Evolutionary conservation across 2,888 invertebrate genomes (phyloP).

Genomic region (Carabus problematicus): DNA sequence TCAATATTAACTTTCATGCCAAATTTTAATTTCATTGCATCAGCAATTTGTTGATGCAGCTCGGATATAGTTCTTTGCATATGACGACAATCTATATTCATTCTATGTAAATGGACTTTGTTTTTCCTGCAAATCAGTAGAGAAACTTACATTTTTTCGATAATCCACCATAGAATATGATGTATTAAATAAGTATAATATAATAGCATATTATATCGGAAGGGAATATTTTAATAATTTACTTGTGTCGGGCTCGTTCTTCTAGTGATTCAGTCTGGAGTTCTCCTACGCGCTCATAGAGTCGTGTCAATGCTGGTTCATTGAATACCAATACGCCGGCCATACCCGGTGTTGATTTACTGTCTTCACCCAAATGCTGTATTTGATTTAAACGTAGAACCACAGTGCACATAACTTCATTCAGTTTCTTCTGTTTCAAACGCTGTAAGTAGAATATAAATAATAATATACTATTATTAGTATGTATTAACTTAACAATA

Average conservation of each 20-base stretch:
- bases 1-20: conserved; percentile 63
- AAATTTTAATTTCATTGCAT: conserved; percentile 65
- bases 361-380: conserved; percentile 62
- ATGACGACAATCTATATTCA: conserved; percentile 72
- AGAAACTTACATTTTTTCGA: not conserved
- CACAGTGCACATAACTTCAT: conserved; percentile 76
- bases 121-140: conserved; percentile 63
- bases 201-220: no score
- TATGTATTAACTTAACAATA: conserved; percentile 1
- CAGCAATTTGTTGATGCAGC: conserved; percentile 63
- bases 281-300: conserved; percentile 70
- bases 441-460: conserved; percentile 2
- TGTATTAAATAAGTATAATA: no score
- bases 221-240: not conserved
- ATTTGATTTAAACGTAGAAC: conserved; percentile 75
- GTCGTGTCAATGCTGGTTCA: conserved; percentile 63
- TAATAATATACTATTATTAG: not conserved
- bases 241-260: conserved; percentile 23
- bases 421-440: conserved; percentile 77
- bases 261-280: conserved; percentile 68
- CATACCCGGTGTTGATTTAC: conserved; percentile 53
- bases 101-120: conserved; percentile 71
- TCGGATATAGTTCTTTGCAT: conserved; percentile 69
- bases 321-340: conserved; percentile 70
- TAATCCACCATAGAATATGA: no score